phyloP scores from a whole-genome alignment of 2,797 vertebrate species.

The Echeneis naucrates region DNA sequence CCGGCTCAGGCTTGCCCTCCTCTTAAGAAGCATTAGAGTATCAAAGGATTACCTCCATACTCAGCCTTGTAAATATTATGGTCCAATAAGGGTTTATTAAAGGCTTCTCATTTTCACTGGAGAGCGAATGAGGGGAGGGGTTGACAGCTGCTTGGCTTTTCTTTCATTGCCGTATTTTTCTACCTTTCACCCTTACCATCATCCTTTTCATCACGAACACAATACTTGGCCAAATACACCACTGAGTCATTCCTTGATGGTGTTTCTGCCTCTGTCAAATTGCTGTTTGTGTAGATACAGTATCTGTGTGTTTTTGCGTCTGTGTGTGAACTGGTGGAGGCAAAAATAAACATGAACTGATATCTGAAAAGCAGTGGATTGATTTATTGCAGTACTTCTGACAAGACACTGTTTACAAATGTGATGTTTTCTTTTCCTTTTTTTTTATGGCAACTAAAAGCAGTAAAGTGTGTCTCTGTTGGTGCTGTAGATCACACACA shows the following conservation, averaged over 20 bases:
- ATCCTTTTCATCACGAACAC: constrained; percentile 49
- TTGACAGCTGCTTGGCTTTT: constrained; percentile 56
- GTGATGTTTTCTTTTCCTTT: constrained; percentile 20
- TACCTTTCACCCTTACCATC: constrained; percentile 42
- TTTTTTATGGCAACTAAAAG: constrained; percentile 1
- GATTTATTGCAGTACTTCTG: constrained; percentile 16
- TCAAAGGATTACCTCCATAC: constrained; percentile 59
- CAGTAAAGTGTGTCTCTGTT: not conserved
- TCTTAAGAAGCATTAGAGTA: constrained; percentile 56
- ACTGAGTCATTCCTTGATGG: constrained; percentile 43
- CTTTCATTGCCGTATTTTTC: constrained; percentile 45
- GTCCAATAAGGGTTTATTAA: constrained; percentile 55
- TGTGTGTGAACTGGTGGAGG: constrained; percentile 5
- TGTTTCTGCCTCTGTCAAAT: constrained; percentile 36
- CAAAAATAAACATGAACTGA: constrained; percentile 11
- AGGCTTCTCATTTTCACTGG: constrained; percentile 55
- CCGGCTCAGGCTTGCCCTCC: constrained; percentile 55
- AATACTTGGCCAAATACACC: constrained; percentile 21
- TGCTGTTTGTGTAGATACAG: constrained; percentile 42
- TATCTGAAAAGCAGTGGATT: constrained; percentile 12
- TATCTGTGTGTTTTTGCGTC: not conserved
- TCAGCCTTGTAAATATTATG: constrained; percentile 51
- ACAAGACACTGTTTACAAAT: constrained; percentile 9
- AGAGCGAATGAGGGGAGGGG: constrained; percentile 32
- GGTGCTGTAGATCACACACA: not conserved